A percentile compares a stretch with the other conserved stretches of the same genome.
phyloP scores from a whole-genome alignment of 2,797 vertebrate species.

The Pelobates cultripes region DNA sequence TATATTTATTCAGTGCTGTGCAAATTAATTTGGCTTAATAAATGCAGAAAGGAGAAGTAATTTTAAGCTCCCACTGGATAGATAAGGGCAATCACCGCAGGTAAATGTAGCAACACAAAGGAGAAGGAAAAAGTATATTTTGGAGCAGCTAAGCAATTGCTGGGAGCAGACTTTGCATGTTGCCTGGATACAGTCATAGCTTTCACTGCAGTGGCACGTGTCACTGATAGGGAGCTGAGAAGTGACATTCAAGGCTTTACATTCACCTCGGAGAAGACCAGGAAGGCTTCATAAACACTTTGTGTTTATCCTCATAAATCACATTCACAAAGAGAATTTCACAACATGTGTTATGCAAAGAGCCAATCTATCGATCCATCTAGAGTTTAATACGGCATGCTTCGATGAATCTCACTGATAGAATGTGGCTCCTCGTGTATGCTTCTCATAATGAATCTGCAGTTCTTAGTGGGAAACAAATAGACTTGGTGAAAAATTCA shows the following conservation, averaged over 20 bases:
- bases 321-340: slow-evolving; percentile 12
- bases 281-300: slow-evolving; percentile 41
- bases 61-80: slow-evolving; percentile 24
- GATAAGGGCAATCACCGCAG: slow-evolving; percentile 31
- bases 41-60: slow-evolving; percentile 20
- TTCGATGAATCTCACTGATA: background rate
- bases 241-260: slow-evolving; percentile 32
- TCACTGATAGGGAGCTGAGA: slow-evolving; percentile 35
- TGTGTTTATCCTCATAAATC: slow-evolving; percentile 31
- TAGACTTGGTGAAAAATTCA: background rate
- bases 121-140: slow-evolving; percentile 25
- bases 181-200: slow-evolving; percentile 51
- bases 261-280: slow-evolving; percentile 32
- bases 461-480: background rate
- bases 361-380: slow-evolving; percentile 10
- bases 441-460: background rate
- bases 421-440: background rate
- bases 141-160: slow-evolving; percentile 30
- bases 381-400: background rate
- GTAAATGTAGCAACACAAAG: slow-evolving; percentile 48
- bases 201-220: slow-evolving; percentile 56
- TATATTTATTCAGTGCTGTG: slow-evolving; percentile 3
- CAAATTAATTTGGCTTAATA: slow-evolving; percentile 9
- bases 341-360: background rate
- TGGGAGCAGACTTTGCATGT: slow-evolving; percentile 46